A percentile compares a stretch with the other conserved stretches of the same genome.
phyloP scores from a whole-genome alignment of 2,888 invertebrate genomes.

The Calliopum simillimum region DNA sequence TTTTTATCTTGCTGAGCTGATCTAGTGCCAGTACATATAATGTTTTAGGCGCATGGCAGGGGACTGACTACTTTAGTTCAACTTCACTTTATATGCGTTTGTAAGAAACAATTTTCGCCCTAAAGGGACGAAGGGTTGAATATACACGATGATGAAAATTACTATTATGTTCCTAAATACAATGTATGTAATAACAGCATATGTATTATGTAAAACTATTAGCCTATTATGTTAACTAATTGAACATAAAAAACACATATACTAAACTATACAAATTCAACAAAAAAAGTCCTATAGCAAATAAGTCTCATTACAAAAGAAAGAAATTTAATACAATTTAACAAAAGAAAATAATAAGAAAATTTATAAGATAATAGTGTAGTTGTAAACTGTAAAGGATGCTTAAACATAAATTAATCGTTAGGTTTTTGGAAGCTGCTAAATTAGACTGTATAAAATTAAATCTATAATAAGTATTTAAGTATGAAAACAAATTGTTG shows the following conservation, averaged over 20 bases:
- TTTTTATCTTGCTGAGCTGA: no score
- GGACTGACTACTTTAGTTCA: no score
- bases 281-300: conserved; percentile 25
- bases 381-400: background rate
- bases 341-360: background rate
- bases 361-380: background rate
- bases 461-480: no score
- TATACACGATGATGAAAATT: conserved; percentile 17
- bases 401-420: background rate
- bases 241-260: conserved; percentile 30
- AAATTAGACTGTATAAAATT: conserved; percentile 6
- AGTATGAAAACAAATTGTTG: no score
- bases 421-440: conserved; percentile 9
- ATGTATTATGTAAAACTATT: conserved; percentile 36
- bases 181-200: conserved; percentile 48
- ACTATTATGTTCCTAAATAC: conserved; percentile 63
- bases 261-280: conserved; percentile 41
- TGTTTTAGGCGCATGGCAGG: no score
- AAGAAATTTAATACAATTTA: background rate
- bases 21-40: no score
- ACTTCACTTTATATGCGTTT: no score
- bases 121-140: no score
- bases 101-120: no score
- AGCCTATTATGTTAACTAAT: conserved; percentile 42
- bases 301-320: conserved; percentile 3